Evolutionary conservation across 2,888 invertebrate genomes (phyloP).

Genomic region (Pyralis farinalis): DNA sequence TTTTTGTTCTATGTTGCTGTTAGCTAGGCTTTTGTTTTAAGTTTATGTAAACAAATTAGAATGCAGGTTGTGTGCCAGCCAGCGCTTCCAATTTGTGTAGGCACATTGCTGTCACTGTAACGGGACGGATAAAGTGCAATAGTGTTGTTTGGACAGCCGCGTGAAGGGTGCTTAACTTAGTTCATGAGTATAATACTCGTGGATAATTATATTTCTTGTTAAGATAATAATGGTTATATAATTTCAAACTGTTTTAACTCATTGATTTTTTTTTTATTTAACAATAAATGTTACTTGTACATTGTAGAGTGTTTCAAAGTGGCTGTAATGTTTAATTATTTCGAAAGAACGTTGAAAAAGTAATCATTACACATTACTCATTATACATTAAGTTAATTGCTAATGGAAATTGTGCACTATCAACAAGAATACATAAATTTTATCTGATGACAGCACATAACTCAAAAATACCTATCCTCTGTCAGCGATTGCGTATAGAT

Average conservation of each 20-base stretch:
- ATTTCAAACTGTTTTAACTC: not conserved
- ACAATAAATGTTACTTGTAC: too few relatives aligned
- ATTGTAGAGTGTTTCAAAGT: too few relatives aligned
- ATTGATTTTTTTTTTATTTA: too few relatives aligned
- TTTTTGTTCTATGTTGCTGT: slow-evolving; percentile 17
- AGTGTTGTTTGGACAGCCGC: slow-evolving; percentile 37
- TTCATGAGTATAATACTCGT: slow-evolving; percentile 1
- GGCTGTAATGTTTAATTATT: too few relatives aligned
- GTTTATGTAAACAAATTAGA: slow-evolving; percentile 53
- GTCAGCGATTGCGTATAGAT: too few relatives aligned
- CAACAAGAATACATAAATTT: too few relatives aligned
- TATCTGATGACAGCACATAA: too few relatives aligned
- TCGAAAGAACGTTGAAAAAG: too few relatives aligned
- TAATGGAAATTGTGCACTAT: too few relatives aligned
- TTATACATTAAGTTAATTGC: too few relatives aligned
- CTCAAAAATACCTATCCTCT: too few relatives aligned
- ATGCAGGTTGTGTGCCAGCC: slow-evolving; percentile 36
- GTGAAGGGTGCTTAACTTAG: not conserved
- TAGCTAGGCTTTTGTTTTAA: slow-evolving; percentile 50
- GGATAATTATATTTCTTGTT: not conserved
- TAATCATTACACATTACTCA: too few relatives aligned
- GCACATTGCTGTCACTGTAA: slow-evolving; percentile 36
- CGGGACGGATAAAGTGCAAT: slow-evolving; percentile 61
- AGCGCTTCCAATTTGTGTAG: slow-evolving; percentile 21
- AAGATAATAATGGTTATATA: not conserved